Base-by-base conservation (phyloP, 2,797 vertebrate species). In the Myripristis murdjan region DNA sequence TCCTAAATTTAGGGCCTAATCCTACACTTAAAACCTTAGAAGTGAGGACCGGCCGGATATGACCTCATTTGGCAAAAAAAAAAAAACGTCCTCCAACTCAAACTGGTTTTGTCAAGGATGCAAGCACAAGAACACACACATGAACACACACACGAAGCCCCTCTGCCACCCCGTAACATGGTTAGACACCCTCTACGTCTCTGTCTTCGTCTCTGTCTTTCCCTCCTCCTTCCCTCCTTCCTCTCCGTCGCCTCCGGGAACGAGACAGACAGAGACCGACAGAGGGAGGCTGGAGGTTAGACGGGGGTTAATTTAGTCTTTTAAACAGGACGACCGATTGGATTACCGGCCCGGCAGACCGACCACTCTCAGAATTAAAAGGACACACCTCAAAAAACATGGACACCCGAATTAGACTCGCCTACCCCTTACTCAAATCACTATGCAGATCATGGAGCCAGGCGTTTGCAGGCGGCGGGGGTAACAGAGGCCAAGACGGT, bases 291-390 rank as follows among this genome's bases (percentile, higher is more conserved):
- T 79, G 79, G 74, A 86, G 87, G 90, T 87, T 83, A 83, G 82
- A 90, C 81, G 8, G 70, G 87, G 90, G 89, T 93, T 93, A 91
- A 93, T 91, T 92, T 87, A 90, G 84, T 90, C 79, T 78, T 86
- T 92, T 84, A 87, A 90, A 86, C 84, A 81, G 84, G 79, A 85
- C 82, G 66, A 83, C 54, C 74, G 66, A 92, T 90, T 87, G 87
- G 85, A 92, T 91, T 87, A 91, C 70, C 7, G 24, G 61, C 73
- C 49, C 52, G 41, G 48, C 81, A 75, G 85, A 87, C 15, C 41
- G 55, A 60, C 79, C 83, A 78, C 75, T 86, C 75, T 81, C 56
- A 35, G 83, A 88, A 89, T 85, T 84, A 86, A 89, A 89, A 85
- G 88, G 87, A 88, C 90, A 86, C 82, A 82, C 87, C 84, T 89